Conservation (phyloP, 1,140 invertebrate species). For the Diprion similis region DNA sequence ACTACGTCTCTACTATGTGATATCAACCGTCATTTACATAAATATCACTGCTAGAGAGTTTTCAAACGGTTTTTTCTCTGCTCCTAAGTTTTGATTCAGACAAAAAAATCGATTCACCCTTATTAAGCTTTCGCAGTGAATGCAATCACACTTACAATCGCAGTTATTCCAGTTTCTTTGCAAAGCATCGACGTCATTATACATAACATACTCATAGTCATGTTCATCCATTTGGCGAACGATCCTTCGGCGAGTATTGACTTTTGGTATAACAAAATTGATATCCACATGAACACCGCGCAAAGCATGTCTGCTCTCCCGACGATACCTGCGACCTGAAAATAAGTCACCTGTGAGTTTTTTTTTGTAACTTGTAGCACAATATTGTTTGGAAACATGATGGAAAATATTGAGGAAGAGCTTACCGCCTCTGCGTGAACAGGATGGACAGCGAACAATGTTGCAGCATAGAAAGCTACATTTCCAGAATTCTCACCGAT, state of each 20-base stretch:
- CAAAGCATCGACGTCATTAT: constrained; percentile 76
- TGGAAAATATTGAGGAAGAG: constrained; percentile 26
- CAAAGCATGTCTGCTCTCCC: constrained; percentile 82
- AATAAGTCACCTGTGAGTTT: constrained; percentile 13
- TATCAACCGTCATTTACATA: constrained; percentile 16
- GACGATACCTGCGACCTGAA: constrained; percentile 74
- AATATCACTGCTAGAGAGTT: constrained; percentile 19
- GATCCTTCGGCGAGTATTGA: constrained; percentile 38
- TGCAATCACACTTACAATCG: constrained; percentile 70
- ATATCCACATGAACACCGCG: constrained; percentile 78
- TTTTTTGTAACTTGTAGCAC: not conserved
- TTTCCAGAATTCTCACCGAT: constrained; percentile 45
- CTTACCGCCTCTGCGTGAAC: constrained; percentile 78
- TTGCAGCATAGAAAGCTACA: constrained; percentile 68
- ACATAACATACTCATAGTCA: constrained; percentile 41
- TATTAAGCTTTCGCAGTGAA: constrained; percentile 17
- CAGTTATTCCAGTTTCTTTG: constrained; percentile 94
- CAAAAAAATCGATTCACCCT: constrained; percentile 27
- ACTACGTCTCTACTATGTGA: too few species aligned
- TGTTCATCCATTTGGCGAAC: constrained; percentile 35
- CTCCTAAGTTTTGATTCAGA: too few species aligned
- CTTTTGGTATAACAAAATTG: constrained; percentile 70
- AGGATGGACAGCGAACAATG: constrained; percentile 87
- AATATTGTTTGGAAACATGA: constrained; percentile 4
- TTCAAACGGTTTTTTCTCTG: constrained; percentile 20